Evolutionary conservation across 1,140 invertebrate genomes (phyloP), one percentile per base, ranked within the genome.

Genomic region (Spodoptera frugiperda): DNA sequence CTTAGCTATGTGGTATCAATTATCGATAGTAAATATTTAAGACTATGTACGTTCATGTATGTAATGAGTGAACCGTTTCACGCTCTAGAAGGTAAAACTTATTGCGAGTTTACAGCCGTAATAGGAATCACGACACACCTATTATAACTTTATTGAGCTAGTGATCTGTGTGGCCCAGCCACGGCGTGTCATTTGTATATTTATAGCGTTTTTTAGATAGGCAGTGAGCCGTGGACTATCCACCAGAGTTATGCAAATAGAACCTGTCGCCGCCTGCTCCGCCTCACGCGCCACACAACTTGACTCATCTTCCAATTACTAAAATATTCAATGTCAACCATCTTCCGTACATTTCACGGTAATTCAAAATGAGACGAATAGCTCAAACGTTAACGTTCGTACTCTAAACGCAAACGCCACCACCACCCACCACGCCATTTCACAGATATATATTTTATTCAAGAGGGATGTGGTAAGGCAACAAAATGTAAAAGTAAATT

Each of bases 121-220:
- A 65, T 17, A 65, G 63, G 44, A 17, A 68, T 67, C 49, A 53
- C 49, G 73, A 75, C 74, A 79, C 74, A 79, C 49, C 57, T 76
- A 68, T 77, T 71, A 68, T 81, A 74, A 68, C 57, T 74, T 81
- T 77, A 81, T 75, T 73, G 77, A 77, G 53, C 63, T 67, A 78
- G 77, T 81, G 76, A 81, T 77, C 70, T 59, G 76, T 77, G 68
- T 68, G 33, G 46, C 59, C 72, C 46, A 49, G 67, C 30, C 63
- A 76, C 46, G 39, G 70, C 57, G 55, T 78, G 75, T 80, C 75
- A 80, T n/a, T n/a, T n/a, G n/a, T 78, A 68, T 81, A 79, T 82
- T 80, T 84, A 84, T 78, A 78, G 79, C 74, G 70, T 70, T 81
- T 79, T 76, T 79, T 49, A 76, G 70, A 63, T 71, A 82, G 54